Evolutionary conservation across 2,797 vertebrate genomes (phyloP).

Genomic region (Eulemur albifrons): DNA sequence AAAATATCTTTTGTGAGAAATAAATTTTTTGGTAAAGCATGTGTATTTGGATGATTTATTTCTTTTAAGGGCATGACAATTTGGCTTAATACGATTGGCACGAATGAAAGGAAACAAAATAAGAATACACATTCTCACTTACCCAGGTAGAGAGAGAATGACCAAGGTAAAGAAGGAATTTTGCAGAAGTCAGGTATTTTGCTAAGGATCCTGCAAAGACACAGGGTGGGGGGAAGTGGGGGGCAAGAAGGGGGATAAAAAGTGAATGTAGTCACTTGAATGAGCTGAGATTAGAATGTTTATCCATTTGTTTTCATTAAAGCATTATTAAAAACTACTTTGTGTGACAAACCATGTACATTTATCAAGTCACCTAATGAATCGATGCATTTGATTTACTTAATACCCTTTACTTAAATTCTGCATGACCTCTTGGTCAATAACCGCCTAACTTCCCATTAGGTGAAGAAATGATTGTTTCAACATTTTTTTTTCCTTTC

Average conservation of each 20-base stretch:
- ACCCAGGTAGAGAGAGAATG: slow-evolving; percentile 98
- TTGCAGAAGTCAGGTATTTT: slow-evolving; percentile 91
- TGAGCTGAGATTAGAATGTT: neutral
- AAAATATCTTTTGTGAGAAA: neutral
- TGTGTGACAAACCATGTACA: neutral
- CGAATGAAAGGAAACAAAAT: slow-evolving; percentile 22
- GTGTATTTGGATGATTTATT: neutral
- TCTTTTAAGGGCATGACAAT: neutral
- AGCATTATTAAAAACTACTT: neutral
- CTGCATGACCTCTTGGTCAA: neutral
- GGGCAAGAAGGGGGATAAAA: neutral
- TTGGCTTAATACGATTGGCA: neutral
- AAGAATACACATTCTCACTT: slow-evolving; percentile 79
- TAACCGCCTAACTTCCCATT: neutral
- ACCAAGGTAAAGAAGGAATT: slow-evolving; percentile 96
- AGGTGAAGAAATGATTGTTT: slow-evolving; percentile 37
- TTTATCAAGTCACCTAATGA: neutral
- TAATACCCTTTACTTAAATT: neutral
- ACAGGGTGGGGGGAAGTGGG: neutral
- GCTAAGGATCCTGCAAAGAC: slow-evolving; percentile 79
- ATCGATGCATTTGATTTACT: neutral
- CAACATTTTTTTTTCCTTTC: neutral
- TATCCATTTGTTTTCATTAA: neutral
- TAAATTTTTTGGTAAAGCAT: neutral
- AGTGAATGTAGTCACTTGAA: neutral